A percentile compares a stretch with the other conserved stretches of the same genome.
phyloP scores from a whole-genome alignment of 1,140 invertebrate species.

The Bombus consobrinus region DNA sequence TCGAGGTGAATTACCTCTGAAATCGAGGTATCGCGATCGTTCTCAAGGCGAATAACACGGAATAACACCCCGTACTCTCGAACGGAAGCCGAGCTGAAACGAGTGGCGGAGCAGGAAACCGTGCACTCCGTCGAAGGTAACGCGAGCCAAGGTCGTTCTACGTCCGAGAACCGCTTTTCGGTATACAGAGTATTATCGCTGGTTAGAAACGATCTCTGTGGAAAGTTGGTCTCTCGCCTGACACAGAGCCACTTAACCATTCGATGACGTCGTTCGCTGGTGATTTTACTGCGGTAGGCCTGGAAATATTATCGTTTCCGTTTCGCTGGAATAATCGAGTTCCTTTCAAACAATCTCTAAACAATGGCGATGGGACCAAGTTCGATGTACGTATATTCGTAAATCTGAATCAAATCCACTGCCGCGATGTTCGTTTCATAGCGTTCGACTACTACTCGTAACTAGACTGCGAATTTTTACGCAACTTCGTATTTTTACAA shows the following conservation, averaged over 20 bases:
- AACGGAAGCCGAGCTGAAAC: constrained; percentile 23
- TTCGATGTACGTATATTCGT: too few species aligned
- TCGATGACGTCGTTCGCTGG: not conserved
- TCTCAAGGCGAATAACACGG: constrained; percentile 21
- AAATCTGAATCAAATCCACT: too few species aligned
- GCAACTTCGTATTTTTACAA: too few species aligned
- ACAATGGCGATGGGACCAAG: too few species aligned
- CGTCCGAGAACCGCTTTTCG: constrained; percentile 50
- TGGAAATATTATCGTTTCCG: not conserved
- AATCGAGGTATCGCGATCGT: constrained; percentile 19
- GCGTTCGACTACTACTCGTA: too few species aligned
- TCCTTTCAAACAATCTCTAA: too few species aligned
- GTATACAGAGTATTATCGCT: not conserved
- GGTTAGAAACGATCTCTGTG: not conserved
- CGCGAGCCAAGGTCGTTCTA: constrained; percentile 51
- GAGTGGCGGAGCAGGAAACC: constrained; percentile 23
- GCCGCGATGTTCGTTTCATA: too few species aligned
- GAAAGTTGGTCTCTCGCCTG: constrained; percentile 22
- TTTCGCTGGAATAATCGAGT: not conserved
- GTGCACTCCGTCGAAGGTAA: constrained; percentile 32
- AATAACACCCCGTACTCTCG: not conserved
- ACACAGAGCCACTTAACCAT: not conserved
- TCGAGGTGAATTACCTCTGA: constrained; percentile 13
- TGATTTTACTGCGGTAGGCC: not conserved
- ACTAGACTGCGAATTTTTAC: too few species aligned